These are phyloP conservation scores for Rhabdophis nuchalis DNA, from an alignment of 2,797 vertebrate genomes.

Conservation along the genomic window DNA sequence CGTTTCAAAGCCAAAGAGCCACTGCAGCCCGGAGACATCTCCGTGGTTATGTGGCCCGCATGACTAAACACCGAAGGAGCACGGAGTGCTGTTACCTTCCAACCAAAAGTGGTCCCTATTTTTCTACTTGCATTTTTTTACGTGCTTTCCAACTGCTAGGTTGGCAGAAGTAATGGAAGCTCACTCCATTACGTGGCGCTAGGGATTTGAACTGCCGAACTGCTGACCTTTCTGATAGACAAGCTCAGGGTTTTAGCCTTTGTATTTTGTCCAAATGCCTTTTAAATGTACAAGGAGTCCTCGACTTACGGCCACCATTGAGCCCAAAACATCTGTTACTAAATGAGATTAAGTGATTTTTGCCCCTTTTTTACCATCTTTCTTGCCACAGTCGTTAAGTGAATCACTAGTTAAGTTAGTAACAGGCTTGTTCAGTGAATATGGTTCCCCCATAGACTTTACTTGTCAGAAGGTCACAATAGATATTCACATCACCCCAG, in stretches of 20 bases:
- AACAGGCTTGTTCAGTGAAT: neutral
- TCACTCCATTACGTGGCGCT: no score
- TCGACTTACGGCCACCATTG: neutral
- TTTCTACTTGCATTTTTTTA: no score
- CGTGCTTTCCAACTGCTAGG: no score
- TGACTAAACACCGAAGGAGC: no score
- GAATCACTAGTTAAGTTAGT: neutral
- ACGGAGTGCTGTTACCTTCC: no score
- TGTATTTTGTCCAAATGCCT: neutral
- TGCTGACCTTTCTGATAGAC: no score
- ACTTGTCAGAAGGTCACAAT: neutral
- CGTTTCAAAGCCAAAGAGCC: no score
- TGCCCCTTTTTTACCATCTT: neutral
- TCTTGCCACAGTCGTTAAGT: neutral
- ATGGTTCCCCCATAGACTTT: neutral
- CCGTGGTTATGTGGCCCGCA: no score
- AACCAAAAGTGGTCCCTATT: no score
- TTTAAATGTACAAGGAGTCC: neutral
- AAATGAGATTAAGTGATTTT: neutral
- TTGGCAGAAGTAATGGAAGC: no score
- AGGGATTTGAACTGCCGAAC: no score
- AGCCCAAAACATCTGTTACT: neutral
- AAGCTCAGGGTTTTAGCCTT: neutral
- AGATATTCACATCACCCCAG: neutral
- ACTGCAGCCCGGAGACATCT: no score